A percentile compares a stretch with the other conserved stretches of the same genome.
Conservation (phyloP, 2,797 vertebrate species). For the Phoeniculus purpureus region DNA sequence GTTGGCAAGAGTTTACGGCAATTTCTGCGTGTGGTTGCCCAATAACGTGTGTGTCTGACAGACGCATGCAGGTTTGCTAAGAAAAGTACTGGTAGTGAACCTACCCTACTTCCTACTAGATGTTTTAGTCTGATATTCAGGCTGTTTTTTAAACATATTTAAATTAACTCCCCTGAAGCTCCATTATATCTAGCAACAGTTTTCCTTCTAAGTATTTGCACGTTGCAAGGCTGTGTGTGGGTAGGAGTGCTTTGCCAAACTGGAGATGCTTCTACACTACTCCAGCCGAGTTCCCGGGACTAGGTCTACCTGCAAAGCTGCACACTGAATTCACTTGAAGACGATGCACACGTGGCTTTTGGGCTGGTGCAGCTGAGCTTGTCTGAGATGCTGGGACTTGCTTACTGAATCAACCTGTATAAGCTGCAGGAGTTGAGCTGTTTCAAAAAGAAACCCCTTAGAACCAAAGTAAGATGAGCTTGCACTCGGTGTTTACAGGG, state of each 20-base stretch:
- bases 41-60: neutral
- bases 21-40: neutral
- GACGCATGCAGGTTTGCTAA: neutral
- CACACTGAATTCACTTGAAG: neutral
- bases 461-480: neutral
- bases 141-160: neutral
- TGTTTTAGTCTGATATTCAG: neutral
- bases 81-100: neutral
- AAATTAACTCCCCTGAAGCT: neutral
- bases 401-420: neutral
- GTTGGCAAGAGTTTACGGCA: neutral
- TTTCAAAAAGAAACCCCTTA: neutral
- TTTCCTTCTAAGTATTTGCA: neutral
- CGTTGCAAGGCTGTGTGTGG: neutral
- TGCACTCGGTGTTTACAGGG: neutral
- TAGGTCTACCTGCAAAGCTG: neutral
- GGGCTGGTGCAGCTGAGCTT: neutral
- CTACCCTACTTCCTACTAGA: neutral
- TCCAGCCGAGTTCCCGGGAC: neutral
- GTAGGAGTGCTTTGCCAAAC: neutral
- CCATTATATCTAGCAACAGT: neutral
- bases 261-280: neutral
- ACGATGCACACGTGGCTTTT: neutral
- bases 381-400: neutral
- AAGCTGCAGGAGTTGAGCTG: neutral